Evolutionary conservation across 2,113 vertebrate species (phyloP).

Genomic region (Chinchilla lanigera): DNA sequence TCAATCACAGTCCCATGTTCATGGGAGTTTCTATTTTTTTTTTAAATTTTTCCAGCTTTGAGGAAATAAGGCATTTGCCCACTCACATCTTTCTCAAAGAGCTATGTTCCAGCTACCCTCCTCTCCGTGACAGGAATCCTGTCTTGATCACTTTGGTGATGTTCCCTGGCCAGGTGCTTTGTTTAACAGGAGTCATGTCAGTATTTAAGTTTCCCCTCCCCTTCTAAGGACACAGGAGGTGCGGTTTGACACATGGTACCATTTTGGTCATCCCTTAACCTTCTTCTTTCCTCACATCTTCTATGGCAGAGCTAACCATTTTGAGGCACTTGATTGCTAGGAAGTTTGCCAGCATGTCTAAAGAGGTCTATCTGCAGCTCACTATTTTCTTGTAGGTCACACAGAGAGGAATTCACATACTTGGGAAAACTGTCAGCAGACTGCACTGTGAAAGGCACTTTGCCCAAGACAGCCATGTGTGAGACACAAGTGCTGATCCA

Average conservation of each 20-base stretch:
- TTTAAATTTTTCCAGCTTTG: not conserved
- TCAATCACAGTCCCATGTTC: not conserved
- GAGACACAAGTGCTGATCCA: not conserved
- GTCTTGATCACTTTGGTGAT: not conserved
- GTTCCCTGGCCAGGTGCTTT: not conserved
- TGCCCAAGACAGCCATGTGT: rapidly evolving
- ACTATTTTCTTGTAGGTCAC: not conserved
- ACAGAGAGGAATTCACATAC: not conserved
- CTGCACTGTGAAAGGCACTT: not conserved
- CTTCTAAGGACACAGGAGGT: not conserved
- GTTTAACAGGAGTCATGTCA: not conserved
- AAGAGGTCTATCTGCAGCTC: not conserved
- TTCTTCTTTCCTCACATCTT: not conserved
- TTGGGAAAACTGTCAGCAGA: not conserved
- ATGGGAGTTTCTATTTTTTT: not conserved
- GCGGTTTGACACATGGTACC: not conserved
- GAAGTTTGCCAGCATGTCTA: not conserved
- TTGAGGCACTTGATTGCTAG: not conserved
- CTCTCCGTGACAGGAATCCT: not conserved
- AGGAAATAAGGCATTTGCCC: not conserved
- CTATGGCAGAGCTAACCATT: not conserved
- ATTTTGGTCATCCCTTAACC: slow-evolving; percentile 14
- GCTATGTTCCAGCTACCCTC: not conserved
- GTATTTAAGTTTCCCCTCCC: not conserved
- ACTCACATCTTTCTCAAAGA: not conserved